Evolutionary conservation across 2,797 vertebrate genomes (phyloP).

Genomic region (Pterois miles): DNA sequence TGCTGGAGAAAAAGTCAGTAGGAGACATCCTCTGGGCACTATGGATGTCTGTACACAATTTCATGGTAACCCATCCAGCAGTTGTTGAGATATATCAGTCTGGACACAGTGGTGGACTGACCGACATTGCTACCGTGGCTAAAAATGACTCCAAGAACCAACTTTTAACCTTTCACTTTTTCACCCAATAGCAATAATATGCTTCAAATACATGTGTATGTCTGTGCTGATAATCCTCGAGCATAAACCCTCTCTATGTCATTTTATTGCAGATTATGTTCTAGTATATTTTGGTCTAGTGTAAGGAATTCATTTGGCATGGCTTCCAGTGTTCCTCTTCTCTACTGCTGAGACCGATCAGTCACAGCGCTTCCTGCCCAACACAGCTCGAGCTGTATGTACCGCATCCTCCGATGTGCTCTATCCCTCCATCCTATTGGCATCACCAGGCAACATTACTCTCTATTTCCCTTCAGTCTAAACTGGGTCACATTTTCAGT

Average conservation of each 20-base stretch:
- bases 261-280: slow-evolving; percentile 33
- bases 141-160: background rate
- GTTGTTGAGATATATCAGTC: background rate
- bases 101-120: background rate
- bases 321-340: slow-evolving; percentile 20
- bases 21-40: background rate
- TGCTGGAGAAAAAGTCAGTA: background rate
- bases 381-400: background rate
- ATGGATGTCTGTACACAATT: background rate
- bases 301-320: slow-evolving; percentile 35
- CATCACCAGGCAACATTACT: slow-evolving; percentile 29
- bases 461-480: slow-evolving; percentile 17
- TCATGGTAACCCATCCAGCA: background rate
- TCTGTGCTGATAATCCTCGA: slow-evolving; percentile 3
- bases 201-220: background rate
- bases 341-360: slow-evolving; percentile 23
- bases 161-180: background rate
- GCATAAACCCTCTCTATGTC: background rate
- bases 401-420: slow-evolving; percentile 11
- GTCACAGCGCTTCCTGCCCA: slow-evolving; percentile 27
- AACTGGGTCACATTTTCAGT: slow-evolving; percentile 46
- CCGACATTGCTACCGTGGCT: background rate
- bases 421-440: slow-evolving; percentile 24
- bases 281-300: slow-evolving; percentile 32
- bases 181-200: background rate